Evolutionary conservation across 2,113 vertebrate species (phyloP).

Genomic region (Saccopteryx leptura): DNA sequence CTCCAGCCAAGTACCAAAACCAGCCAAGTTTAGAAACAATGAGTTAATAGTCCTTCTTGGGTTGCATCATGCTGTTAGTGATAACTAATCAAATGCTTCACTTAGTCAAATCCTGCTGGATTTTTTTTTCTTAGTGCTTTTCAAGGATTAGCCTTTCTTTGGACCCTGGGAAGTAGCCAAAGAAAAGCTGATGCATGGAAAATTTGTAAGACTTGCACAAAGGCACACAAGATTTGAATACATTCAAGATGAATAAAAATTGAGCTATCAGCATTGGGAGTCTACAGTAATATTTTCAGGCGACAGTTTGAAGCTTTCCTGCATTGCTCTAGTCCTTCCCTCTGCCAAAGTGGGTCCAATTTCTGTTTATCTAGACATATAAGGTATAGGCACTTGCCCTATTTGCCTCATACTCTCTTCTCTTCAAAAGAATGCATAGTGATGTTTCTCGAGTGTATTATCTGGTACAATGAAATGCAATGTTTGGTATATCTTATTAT

Average conservation of each 20-base stretch:
- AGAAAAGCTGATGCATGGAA: conserved; percentile 53
- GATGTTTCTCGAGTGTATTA: not conserved
- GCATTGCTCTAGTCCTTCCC: not conserved
- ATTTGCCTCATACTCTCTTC: not conserved
- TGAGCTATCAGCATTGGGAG: not conserved
- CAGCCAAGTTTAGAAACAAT: conserved; percentile 76
- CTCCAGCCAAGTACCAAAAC: conserved; percentile 62
- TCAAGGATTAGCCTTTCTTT: conserved; percentile 66
- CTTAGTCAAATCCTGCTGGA: conserved; percentile 70
- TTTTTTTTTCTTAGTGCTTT: conserved; percentile 56
- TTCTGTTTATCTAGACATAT: not conserved
- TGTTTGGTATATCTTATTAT: not conserved
- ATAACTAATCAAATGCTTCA: conserved; percentile 77
- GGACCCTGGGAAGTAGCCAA: conserved; percentile 63
- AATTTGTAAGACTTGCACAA: conserved; percentile 58
- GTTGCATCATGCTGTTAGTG: conserved; percentile 71
- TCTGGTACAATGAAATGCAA: conserved; percentile 32
- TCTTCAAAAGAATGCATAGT: conserved; percentile 45
- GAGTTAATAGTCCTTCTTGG: conserved; percentile 73
- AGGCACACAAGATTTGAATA: conserved; percentile 31
- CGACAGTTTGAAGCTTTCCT: not conserved
- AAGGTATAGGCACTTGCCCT: not conserved
- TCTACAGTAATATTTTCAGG: conserved; percentile 53
- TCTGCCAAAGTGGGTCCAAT: not conserved
- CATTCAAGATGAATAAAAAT: conserved; percentile 24